Evolutionary conservation across 2,113 vertebrate genomes (phyloP), one percentile per base, ranked within the genome.

Genomic region (Euleptes europaea): DNA sequence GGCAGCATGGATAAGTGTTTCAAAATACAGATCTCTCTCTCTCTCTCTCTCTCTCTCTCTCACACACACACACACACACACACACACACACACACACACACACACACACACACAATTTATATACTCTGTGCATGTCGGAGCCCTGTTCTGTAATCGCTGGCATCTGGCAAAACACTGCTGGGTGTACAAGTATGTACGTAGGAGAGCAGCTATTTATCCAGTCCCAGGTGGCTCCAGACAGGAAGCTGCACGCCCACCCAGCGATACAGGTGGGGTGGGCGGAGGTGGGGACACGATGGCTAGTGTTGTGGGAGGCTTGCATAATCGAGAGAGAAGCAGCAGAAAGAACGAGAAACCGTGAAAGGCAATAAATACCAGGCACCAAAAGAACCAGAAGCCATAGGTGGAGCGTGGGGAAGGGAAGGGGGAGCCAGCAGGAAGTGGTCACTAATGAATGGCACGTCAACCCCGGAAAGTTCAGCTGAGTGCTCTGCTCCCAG

Each of bases 361-460:
- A 4, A 54, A 35, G 33, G 28, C 3, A 49, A 54, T 28, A 87
- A 86, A 4, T 5, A 11, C 2, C 0, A 0, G 0, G 3, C 0
- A 5, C 78, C 74, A 85, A 85, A 81, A 1, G 35, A 85, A 13
- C 1, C 10, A 78, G 80, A 31, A 49, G 65, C 54, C 28, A 35
- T 1, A 80, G 0, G 1, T 60, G 85, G 70, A 57, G 63, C 77
- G 35, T 49, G 72, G 31, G 31, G 0, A 0, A 26, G 3, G 57
- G 73, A 83, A 31, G 17, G 7, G n/a, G 65, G 57, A 0, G 0
- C 0, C 82, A 77, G 82, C 89, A 69, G 66, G 87, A 87, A 89
- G 84, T 47, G 84, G 80, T 88, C 91, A 71, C 89, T 88, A 84
- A 86, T 31, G 89, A 84, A 86, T 31, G 89, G 91, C 93, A 91